Evolutionary conservation across 2,113 vertebrate species (phyloP).

Genomic region (Platysteira castanea): DNA sequence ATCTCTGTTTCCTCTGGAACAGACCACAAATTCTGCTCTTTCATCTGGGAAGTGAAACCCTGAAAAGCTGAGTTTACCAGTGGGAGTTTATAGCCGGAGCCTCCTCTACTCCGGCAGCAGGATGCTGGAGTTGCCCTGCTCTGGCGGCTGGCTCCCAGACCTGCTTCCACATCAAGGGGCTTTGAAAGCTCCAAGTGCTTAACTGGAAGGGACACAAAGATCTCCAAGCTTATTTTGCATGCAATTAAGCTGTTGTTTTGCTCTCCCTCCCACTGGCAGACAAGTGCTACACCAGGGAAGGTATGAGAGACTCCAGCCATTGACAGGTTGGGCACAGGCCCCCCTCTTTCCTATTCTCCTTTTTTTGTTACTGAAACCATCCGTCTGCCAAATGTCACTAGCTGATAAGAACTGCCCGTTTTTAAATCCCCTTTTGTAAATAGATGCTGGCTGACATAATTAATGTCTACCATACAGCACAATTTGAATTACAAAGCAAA

Average conservation of each 20-base stretch:
- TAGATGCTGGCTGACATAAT: slow-evolving; percentile 74
- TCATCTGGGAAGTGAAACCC: background rate
- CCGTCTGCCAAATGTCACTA: slow-evolving; percentile 71
- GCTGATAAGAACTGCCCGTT: slow-evolving; percentile 68
- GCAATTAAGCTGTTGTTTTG: slow-evolving; percentile 34
- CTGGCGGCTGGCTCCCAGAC: background rate
- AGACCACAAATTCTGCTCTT: background rate
- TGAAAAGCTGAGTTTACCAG: background rate
- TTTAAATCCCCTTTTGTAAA: slow-evolving; percentile 67
- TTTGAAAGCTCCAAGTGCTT: background rate
- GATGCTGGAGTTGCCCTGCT: background rate
- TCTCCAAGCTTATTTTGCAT: background rate
- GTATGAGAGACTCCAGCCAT: slow-evolving; percentile 15
- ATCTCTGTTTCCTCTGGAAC: background rate
- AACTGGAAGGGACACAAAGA: background rate
- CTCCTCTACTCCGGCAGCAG: background rate
- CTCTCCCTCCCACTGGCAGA: slow-evolving; percentile 24
- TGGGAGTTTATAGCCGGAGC: background rate
- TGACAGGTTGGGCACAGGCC: slow-evolving; percentile 27
- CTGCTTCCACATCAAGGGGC: background rate
- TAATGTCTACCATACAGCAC: slow-evolving; percentile 63
- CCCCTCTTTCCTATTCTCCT: background rate
- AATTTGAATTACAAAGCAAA: slow-evolving; percentile 72
- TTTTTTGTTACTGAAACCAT: slow-evolving; percentile 66
- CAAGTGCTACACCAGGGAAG: slow-evolving; percentile 30